Conservation (phyloP, 2,113 vertebrate species). For the Suricata suricatta region DNA sequence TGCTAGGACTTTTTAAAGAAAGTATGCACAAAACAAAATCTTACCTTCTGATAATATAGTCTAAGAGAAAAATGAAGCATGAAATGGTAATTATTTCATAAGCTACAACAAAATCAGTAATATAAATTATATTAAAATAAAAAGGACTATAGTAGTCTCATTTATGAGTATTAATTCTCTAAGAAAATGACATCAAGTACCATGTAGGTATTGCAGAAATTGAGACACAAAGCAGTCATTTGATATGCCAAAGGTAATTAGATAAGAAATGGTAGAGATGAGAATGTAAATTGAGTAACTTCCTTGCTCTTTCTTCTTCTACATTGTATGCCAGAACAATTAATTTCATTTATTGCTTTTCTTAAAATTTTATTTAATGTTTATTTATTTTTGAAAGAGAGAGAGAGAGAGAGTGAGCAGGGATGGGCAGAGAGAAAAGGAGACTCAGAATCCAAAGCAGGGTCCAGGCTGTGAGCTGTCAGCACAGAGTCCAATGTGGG, state of each 20-base stretch:
- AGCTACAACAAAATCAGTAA: background rate
- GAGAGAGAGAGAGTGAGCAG: no score
- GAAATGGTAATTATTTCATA: background rate
- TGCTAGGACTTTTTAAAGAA: background rate
- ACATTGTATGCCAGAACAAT: no score
- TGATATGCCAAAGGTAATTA: background rate
- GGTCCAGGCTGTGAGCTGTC: no score
- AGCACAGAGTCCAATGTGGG: no score
- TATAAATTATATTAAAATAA: background rate
- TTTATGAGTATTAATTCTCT: background rate
- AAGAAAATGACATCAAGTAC: background rate
- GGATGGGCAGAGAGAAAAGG: no score
- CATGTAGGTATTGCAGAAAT: background rate
- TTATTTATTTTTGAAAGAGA: no score
- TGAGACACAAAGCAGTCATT: background rate
- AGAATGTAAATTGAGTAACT: background rate
- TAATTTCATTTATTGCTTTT: background rate
- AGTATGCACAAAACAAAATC: background rate
- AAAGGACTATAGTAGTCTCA: background rate
- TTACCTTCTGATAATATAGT: background rate
- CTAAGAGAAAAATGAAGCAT: background rate
- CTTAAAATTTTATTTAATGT: no score
- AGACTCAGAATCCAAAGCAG: no score
- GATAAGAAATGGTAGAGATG: background rate
- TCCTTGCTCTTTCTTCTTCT: background rate